Evolutionary conservation across 2,888 invertebrate species (phyloP), one percentile per base, ranked within the genome.

Genomic region (Patella depressa): DNA sequence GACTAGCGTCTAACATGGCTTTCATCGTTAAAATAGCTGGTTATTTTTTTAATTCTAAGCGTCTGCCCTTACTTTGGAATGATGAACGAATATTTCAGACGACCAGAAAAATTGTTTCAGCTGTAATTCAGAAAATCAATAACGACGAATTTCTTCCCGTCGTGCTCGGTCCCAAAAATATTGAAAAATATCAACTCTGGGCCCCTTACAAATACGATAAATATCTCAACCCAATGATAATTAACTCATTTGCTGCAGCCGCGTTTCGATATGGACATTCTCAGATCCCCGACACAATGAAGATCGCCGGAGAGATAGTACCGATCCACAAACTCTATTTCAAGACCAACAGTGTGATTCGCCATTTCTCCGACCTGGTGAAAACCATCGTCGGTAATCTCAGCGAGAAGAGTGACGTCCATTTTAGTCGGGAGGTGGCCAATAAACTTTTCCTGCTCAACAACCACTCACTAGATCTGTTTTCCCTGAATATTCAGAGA

Each of bases 401-500:
- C 0, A 55, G 54, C 12, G 71, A 76, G 17, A 55, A 53, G 24
- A 54, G 53, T 55, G 72, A 76, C 19, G 19, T 19, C 29, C 71
- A 45, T 45, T 53, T 76, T 3, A n/a, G 9, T 12, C 15, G 34
- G 12, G 59, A 65, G n/a, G 12, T 53, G 45, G 34, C 53, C 2
- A 3, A 14, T 45, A 11, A 2, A 45, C 19, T 75, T 0, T 73
- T 55, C 55, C 24, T 5, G 19, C n/a, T 19, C 19, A 55, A 11
- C n/a, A 29, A 73, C 9, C 19, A 19, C 2, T 29, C 29, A n/a
- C 75, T 82, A 7, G 83, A 83, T 45, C 72, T 83, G 5, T 77
- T 75, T 0, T 74, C 82, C 12, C 53, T 80, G 7, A 80, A 81
- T 69, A 82, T 83, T 34, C 82, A 82, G 69, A 74, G 83, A 15